A percentile compares a stretch with the other conserved stretches of the same genome.
These are phyloP conservation scores for Exephanes ischioxanthus DNA, from an alignment of 2,888 invertebrate species.

Conservation along the genomic window DNA sequence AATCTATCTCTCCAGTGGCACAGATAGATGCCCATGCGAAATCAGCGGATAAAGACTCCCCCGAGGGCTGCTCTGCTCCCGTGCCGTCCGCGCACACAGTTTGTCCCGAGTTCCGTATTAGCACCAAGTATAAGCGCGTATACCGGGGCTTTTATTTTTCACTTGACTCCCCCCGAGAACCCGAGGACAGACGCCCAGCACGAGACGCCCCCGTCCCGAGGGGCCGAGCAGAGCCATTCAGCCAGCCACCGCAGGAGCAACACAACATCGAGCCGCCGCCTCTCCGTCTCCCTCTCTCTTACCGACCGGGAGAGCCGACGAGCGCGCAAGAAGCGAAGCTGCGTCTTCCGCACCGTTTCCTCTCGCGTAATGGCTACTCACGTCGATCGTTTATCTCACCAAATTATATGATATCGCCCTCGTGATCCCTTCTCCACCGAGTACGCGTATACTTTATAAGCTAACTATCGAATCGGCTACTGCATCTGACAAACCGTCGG, in stretches of 20 bases:
- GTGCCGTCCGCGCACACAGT: slow-evolving; percentile 7
- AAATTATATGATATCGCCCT: slow-evolving; percentile 42
- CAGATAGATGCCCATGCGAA: neutral
- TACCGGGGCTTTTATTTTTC: slow-evolving; percentile 44
- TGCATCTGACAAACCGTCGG: slow-evolving; percentile 8
- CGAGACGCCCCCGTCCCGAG: slow-evolving; percentile 79
- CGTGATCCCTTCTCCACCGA: neutral
- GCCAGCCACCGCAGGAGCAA: slow-evolving; percentile 22
- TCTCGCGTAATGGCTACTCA: slow-evolving; percentile 20
- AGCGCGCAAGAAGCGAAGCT: neutral
- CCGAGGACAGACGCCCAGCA: slow-evolving; percentile 76
- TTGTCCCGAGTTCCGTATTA: slow-evolving; percentile 3
- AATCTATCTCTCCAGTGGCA: neutral
- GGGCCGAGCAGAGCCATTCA: slow-evolving; percentile 59
- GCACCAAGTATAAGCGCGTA: neutral
- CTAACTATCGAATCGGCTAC: slow-evolving; percentile 18
- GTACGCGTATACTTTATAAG: slow-evolving; percentile 3
- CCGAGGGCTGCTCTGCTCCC: slow-evolving; percentile 32
- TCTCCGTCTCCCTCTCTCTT: neutral
- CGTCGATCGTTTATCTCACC: slow-evolving; percentile 42
- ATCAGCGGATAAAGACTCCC: slow-evolving; percentile 52
- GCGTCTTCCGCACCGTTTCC: slow-evolving; percentile 10
- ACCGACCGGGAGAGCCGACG: neutral
- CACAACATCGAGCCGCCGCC: slow-evolving; percentile 31
- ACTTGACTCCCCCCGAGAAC: slow-evolving; percentile 47